Evolutionary conservation across 2,888 invertebrate genomes (phyloP), one percentile per base, ranked within the genome.

Genomic region (Hyposoter didymator): DNA sequence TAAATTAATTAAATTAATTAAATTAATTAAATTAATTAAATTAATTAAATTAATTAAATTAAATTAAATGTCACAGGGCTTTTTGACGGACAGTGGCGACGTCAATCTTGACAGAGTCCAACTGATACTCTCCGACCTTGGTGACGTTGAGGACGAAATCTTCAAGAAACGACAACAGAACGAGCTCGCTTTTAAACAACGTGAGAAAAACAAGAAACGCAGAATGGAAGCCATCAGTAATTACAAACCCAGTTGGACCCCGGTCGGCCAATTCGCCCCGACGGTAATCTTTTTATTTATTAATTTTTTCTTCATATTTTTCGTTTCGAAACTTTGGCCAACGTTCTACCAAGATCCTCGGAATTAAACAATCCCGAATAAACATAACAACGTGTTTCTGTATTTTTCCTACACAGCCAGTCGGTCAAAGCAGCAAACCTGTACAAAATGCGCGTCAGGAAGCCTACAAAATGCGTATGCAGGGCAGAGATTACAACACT

Each of bases 131-230:
- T 96, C 96, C 43, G 98, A 99, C 92, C 95, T 99, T 70, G 99
- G 99, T 0, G 96, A 97, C 92, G 97, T 97, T 45, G 99, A 99
- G 94, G 99, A 99, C 95, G 97, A 98, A 94, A 99, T 99, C 92
- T 99, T 99, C 94, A 97, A 97, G 93, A 96, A 97, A 73, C 95
- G 99, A 32, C 98, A 99, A 94, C 96, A 97, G 91, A 97, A 96
- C 90, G 99, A 99, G 92, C 92, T 97, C 84, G 95, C 96, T 90
- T 99, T 98, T 93, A 97, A 96, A 91, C 96, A 96, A 17, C 95
- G 97, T 17, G 97, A 97, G 87, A 97, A 96, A 90, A 96, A 96
- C 49, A 97, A 96, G 92, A 96, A 96, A 89, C 92, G 95, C 49
- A 92, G 95, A 90, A 94, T 94, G 85, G 94, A 95, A 91, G 93